phyloP scores from a whole-genome alignment of 2,797 vertebrate species.

The Margarornis squamiger region DNA sequence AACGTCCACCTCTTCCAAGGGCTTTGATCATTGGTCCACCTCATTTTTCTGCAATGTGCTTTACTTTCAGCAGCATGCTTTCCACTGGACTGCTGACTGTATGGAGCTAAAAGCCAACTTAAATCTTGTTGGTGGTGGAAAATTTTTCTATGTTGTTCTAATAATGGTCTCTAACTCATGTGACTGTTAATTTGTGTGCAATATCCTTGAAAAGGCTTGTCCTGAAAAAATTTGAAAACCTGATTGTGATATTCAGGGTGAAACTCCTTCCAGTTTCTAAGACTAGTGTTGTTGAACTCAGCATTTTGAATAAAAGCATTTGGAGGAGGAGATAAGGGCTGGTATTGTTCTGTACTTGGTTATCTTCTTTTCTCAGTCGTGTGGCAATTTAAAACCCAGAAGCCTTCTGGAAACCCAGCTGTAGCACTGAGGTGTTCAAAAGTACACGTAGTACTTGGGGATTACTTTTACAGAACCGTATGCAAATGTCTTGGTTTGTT shows the following conservation, averaged over 20 bases:
- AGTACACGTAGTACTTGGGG: neutral
- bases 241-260: neutral
- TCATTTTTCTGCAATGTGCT: neutral
- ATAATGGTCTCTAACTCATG: neutral
- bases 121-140: neutral
- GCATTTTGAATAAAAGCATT: neutral
- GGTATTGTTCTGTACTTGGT: neutral
- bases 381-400: neutral
- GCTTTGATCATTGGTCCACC: neutral
- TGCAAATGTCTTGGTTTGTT: neutral
- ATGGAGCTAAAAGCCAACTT: neutral
- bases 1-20: neutral
- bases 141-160: neutral
- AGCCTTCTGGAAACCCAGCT: neutral
- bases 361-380: neutral
- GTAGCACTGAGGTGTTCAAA: neutral
- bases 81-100: accelerated
- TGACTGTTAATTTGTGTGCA: neutral
- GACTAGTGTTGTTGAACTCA: neutral
- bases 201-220: neutral
- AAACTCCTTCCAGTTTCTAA: neutral
- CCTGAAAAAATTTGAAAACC: neutral
- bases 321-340: neutral
- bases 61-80: neutral
- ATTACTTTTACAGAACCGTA: neutral